Evolutionary conservation across 2,888 invertebrate species (phyloP).

Genomic region (Diaperis boleti): DNA sequence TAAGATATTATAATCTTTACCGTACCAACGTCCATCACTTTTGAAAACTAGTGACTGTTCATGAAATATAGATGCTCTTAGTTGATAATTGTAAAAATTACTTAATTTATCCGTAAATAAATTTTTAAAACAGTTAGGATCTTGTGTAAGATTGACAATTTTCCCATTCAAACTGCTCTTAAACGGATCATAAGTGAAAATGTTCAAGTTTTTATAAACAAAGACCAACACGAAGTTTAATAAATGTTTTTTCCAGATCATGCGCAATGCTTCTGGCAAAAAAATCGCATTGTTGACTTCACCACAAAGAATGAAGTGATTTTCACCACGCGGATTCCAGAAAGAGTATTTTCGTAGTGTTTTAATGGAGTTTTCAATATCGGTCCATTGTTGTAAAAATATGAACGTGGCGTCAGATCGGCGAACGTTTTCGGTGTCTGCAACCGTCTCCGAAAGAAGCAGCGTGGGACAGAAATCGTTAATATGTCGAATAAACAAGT

Average conservation of each 20-base stretch:
- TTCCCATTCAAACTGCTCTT: background rate
- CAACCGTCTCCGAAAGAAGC: background rate
- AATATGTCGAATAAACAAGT: constrained; percentile 20
- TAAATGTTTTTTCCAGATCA: constrained; percentile 22
- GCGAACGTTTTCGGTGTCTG: background rate
- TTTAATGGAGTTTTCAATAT: background rate
- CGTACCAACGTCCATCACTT: constrained; percentile 2
- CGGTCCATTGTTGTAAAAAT: background rate
- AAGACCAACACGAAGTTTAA: constrained; percentile 28
- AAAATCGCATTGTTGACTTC: background rate
- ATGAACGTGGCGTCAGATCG: constrained; percentile 2
- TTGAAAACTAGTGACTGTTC: background rate
- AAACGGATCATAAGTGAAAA: constrained; percentile 23
- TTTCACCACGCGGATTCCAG: constrained; percentile 5
- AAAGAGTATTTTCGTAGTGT: background rate
- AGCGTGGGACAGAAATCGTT: background rate
- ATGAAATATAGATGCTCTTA: background rate
- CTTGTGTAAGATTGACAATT: background rate
- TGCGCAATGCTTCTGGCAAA: background rate
- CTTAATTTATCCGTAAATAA: constrained; percentile 1
- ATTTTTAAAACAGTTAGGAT: background rate
- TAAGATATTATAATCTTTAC: constrained; percentile 6
- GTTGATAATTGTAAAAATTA: constrained; percentile 4
- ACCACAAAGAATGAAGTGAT: constrained; percentile 2
- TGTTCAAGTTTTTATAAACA: constrained; percentile 6